These are phyloP conservation scores for Eudyptes chrysolophus DNA, from an alignment of 2,113 vertebrate species.

Conservation along the genomic window DNA sequence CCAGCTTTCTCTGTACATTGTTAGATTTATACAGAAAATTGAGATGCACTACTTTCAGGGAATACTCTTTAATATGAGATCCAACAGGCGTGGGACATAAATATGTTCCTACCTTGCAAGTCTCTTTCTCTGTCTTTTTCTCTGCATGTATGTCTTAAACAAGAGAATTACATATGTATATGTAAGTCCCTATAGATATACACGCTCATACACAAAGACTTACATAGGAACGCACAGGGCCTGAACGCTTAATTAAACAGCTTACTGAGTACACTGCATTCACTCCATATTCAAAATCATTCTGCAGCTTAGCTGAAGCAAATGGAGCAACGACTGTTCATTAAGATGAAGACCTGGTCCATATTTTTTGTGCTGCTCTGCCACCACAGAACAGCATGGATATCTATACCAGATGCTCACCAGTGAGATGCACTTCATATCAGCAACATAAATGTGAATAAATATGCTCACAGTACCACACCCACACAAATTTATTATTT, in stretches of 20 bases:
- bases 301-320: not conserved
- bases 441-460: not conserved
- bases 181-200: not conserved
- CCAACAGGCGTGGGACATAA: accelerated
- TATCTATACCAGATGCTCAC: not conserved
- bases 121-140: not conserved
- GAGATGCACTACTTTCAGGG: not conserved
- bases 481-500: accelerated
- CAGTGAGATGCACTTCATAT: not conserved
- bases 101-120: not conserved
- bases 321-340: not conserved
- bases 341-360: not conserved
- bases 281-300: not conserved
- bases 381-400: not conserved
- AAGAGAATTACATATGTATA: not conserved
- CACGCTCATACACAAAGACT: not conserved
- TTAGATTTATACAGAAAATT: not conserved
- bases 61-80: not conserved
- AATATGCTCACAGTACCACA: not conserved
- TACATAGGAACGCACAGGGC: not conserved
- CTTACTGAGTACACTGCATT: not conserved
- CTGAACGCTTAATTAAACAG: not conserved
- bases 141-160: not conserved
- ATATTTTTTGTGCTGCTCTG: not conserved
- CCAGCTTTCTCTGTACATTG: not conserved